phyloP scores from a whole-genome alignment of 2,113 vertebrate species.

The Gila orcuttii region DNA sequence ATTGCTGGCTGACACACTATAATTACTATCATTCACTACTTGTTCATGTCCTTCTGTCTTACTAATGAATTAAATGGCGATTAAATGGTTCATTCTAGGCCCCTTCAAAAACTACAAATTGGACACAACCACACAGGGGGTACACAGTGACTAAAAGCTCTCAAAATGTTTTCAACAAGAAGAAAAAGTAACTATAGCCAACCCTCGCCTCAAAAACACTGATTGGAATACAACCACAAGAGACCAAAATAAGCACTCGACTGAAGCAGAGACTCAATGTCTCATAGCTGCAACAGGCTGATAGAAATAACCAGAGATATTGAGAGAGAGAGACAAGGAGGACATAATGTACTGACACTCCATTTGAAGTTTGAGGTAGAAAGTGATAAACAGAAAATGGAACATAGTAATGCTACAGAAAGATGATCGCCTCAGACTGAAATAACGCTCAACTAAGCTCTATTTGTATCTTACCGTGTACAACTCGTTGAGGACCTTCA shows the following conservation, averaged over 20 bases:
- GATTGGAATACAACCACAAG: slow-evolving; percentile 35
- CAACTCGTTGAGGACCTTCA: slow-evolving; percentile 97
- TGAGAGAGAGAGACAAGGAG: background rate
- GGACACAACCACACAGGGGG: background rate
- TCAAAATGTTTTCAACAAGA: background rate
- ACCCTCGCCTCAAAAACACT: slow-evolving; percentile 12
- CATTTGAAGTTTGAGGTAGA: slow-evolving; percentile 4
- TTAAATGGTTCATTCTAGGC: background rate
- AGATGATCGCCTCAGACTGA: background rate
- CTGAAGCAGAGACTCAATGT: background rate
- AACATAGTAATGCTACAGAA: slow-evolving; percentile 8
- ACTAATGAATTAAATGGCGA: background rate
- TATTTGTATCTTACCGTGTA: slow-evolving; percentile 85
- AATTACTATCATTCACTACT: background rate
- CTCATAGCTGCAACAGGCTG: background rate
- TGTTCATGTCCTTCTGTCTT: background rate
- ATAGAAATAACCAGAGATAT: background rate
- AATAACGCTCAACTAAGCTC: background rate
- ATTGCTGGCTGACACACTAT: background rate
- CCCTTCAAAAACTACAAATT: background rate
- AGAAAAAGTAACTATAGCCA: background rate
- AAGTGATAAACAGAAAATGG: background rate
- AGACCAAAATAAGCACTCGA: slow-evolving; percentile 27
- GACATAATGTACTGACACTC: background rate
- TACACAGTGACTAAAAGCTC: slow-evolving; percentile 2